A percentile compares a stretch with the other conserved stretches of the same genome.
phyloP scores from a whole-genome alignment of 2,113 vertebrate genomes.

The Phyllostomus hastatus region DNA sequence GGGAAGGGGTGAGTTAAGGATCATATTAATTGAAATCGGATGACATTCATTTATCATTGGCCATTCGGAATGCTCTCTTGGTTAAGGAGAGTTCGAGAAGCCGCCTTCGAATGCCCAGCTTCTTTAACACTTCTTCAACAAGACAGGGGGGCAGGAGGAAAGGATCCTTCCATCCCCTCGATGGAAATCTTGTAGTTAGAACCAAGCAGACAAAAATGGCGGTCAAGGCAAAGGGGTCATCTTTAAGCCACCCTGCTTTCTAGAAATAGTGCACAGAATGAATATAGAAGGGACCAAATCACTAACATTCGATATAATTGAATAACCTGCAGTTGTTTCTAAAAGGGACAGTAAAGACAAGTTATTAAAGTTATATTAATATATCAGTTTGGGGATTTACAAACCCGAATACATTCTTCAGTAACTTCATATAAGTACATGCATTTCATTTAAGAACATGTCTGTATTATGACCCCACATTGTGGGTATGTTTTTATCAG shows the following conservation, averaged over 20 bases:
- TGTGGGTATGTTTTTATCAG: background rate
- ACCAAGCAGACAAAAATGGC: background rate
- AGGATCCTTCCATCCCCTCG: background rate
- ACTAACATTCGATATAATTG: background rate
- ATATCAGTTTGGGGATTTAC: background rate
- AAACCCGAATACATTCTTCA: background rate
- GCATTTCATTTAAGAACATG: background rate
- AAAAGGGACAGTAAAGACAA: background rate
- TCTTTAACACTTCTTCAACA: background rate
- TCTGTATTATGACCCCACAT: background rate
- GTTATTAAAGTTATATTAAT: background rate
- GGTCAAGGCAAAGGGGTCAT: background rate
- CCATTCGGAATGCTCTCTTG: background rate
- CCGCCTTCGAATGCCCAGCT: background rate
- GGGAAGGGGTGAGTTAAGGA: background rate
- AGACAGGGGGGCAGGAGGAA: background rate
- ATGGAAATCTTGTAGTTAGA: background rate
- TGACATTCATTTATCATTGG: background rate
- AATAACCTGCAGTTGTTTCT: background rate
- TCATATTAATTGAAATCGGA: constrained; percentile 12
- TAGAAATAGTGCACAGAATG: background rate
- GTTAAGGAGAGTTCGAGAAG: background rate
- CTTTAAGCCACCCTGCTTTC: background rate
- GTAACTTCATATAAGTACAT: background rate
- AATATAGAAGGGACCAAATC: background rate